Evolutionary conservation across 1,140 invertebrate species (phyloP), one percentile per base, ranked within the genome.

Genomic region (Bombus breviceps): DNA sequence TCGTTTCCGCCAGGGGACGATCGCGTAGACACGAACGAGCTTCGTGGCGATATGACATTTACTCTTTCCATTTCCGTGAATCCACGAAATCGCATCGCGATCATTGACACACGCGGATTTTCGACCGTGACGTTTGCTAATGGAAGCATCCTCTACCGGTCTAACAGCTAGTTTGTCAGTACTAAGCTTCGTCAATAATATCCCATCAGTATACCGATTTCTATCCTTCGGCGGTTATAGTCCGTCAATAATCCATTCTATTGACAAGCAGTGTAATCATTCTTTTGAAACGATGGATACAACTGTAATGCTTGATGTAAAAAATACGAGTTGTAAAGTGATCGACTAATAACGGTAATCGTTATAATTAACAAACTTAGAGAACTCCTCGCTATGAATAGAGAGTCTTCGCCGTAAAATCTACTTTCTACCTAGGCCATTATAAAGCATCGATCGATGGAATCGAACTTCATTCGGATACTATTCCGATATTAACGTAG

Each of bases 31-130:
- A 69, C 37, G 69, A 88, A 81, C 86, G 32, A 76, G 39, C 82
- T 73, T 88, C 81, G 82, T 78, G 59, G 59, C 77, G 41, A 47
- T 39, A 37, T 64, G 79, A 34, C 86, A 79, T 85, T 88, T 85
- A 88, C 32, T 73, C 76, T 43, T 83, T 81, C 47, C 81, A 59
- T 80, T 80, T 66, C 71, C 41, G 57, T n/a, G 34, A 47, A 15
- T 47, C 43, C 47, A 32, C 32, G 37, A 69, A 80, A 73, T 73
- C 69, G 71, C 39, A 1, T 37, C 32, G n/a, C 80, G 76, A 87
- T 84, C 41, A 76, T 75, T 37, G 71, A 37, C 25, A 83, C 2
- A 25, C 62, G 9, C 62, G 66, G 10, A 53, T 83, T 79, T 88
- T 84, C 64, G 34, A 53, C 53, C 34, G 77, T 80, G 62, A 75